Evolutionary conservation across 1,140 invertebrate species (phyloP), one percentile per base, ranked within the genome.

Genomic region (Bombus balteatus): DNA sequence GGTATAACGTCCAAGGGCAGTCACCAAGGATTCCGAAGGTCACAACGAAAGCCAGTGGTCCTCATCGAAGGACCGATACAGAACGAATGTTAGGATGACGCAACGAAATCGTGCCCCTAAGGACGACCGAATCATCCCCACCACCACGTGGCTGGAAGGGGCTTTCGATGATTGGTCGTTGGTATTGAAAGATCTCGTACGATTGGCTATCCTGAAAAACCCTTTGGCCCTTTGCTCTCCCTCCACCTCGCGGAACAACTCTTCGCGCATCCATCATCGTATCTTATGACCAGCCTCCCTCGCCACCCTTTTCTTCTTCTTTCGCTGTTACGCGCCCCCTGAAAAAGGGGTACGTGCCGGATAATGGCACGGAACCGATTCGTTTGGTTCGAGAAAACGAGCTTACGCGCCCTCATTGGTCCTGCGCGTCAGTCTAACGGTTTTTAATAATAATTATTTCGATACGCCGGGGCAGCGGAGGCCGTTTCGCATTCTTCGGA

Each of bases 81-180:
- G 91, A 94, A 91, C 92, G 94, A 95, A 92, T 94, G 93, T 92
- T 90, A 91, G 91, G 90, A 90, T 95, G 94, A 94, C 91, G 94
- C 93, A 95, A 95, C 93, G 92, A 85, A 88, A 87, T 84, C 37
- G 68, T 90, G 92, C 91, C 92, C 92, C 92, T 92, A 93, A 95
- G 93, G 93, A 93, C 91, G 84, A 85, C 76, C 85, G 90, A 91
- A 57, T 65, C 89, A 81, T 92, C 94, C 93, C 94, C 93, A 90
- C 94, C 83, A 88, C 28, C 71, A 34, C 65, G 43, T 62, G 25
- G 66, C n/a, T 76, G 22, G 41, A 22, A 87, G 87, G 68, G 89
- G 65, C 88, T 72, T 25, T 12, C 25, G 70, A 37, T 68, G 87
- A 95, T 95, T 95, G 94, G 94, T 75, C 82, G 72, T 76, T 10